phyloP scores from a whole-genome alignment of 2,113 vertebrate genomes.

The Cyphomyrus discorhynchus region DNA sequence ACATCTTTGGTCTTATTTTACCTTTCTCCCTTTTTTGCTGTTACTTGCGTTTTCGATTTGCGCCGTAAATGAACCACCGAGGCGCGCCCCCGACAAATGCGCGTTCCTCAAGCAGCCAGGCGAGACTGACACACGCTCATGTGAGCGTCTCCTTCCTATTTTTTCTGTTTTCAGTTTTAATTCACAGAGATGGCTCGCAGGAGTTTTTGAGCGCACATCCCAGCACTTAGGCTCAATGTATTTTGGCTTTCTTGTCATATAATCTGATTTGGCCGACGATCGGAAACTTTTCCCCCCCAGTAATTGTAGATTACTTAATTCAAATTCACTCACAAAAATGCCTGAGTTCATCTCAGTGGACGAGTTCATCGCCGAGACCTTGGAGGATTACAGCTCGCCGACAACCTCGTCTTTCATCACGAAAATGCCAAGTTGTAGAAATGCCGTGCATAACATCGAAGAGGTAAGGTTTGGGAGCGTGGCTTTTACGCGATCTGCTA shows the following conservation, averaged over 20 bases:
- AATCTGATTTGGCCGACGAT: neutral
- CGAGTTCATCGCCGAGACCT: slow-evolving; percentile 47
- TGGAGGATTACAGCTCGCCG: slow-evolving; percentile 59
- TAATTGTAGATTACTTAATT: neutral
- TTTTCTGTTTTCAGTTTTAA: slow-evolving; percentile 17
- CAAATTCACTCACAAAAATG: slow-evolving; percentile 32
- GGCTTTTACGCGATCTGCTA: neutral
- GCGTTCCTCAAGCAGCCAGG: slow-evolving; percentile 14
- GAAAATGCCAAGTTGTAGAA: slow-evolving; percentile 49
- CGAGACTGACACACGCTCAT: slow-evolving; percentile 15
- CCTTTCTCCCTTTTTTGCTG: neutral
- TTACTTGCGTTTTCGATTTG: neutral
- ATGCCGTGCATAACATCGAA: slow-evolving; percentile 46
- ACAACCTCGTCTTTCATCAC: slow-evolving; percentile 56
- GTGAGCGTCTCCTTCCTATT: slow-evolving; percentile 18
- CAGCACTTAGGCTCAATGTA: neutral
- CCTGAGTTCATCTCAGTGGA: slow-evolving; percentile 49
- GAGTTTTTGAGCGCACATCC: neutral
- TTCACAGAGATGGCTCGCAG: slow-evolving; percentile 13
- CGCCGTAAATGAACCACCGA: neutral
- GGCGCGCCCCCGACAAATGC: slow-evolving; percentile 13
- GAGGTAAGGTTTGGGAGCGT: slow-evolving; percentile 42
- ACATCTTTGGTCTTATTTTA: neutral
- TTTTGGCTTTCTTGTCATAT: neutral
- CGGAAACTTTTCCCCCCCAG: slow-evolving; percentile 8